Evolutionary conservation across 2,888 invertebrate species (phyloP), one percentile per base, ranked within the genome.

Genomic region (Lomographa bimaculata): DNA sequence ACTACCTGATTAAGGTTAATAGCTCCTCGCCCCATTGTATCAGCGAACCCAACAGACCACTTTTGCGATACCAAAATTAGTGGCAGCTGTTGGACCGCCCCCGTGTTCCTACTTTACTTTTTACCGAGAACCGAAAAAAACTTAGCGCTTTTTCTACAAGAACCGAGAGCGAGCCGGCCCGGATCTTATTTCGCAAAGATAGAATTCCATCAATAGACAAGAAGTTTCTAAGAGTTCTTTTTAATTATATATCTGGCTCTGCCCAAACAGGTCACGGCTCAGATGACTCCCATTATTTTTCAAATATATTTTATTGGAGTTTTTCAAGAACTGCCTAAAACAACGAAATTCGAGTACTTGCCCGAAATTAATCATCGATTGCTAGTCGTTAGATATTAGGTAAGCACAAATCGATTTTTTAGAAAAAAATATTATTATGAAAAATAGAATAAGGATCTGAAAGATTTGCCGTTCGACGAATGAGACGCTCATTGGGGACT

Each of bases 141-240:
- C 50, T 55, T 62, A 57, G 53, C 58, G 60, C 58, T 69, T 74
- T 72, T 79, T 70, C 65, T 68, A 55, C 56, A 58, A 50, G 55
- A 66, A 52, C 56, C 49, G 47, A 55, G 64, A 68, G 64, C 60
- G 65, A 70, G 60, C 60, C 60, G 69, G 57, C 54, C 61, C 66
- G 64, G 74, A 77, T 85, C 81, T 77, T 75, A 79, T 85, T 85
- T 81, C 85, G 77, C 76, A 62, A 71, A 78, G 78, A 80, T 84
- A 80, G 79, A 84, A 77, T 84, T 84, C 81, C 85, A 72, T 71
- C 67, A 69, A 67, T 67, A 72, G 64, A 67, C 69, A 63, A 69
- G 64, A 64, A 70, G 71, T 74, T 84, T 80, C 74, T 82, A 79
- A 70, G 81, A 82, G 74, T 84, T 85, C 81, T 80, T 79, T 78